Conservation (phyloP, 1,140 invertebrate species). For the Dendroctonus valens region DNA sequence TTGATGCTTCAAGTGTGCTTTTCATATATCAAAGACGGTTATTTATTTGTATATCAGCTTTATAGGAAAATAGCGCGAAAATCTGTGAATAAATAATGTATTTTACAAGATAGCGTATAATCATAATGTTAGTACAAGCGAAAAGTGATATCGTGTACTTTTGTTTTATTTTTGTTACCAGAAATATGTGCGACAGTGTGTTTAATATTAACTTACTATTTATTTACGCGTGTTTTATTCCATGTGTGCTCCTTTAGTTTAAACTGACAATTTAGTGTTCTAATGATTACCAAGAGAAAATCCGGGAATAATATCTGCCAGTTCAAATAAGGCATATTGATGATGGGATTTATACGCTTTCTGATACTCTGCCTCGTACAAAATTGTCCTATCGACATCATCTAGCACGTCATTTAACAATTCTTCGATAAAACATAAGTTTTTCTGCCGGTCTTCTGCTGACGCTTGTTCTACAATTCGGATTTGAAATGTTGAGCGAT, state of each 20-base stretch:
- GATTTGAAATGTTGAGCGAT: not conserved
- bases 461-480: not conserved
- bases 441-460: conserved; percentile 8
- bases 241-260: not conserved
- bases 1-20: too few relatives aligned
- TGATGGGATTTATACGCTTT: conserved; percentile 20
- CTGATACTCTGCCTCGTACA: conserved; percentile 17
- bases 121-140: conserved; percentile 23
- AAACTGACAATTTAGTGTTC: not conserved
- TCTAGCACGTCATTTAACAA: conserved; percentile 17
- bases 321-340: conserved; percentile 25
- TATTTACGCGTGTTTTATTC: not conserved
- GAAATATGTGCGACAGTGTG: conserved; percentile 6
- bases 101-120: conserved; percentile 7
- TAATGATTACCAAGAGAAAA: conserved; percentile 9
- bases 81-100: conserved; percentile 1
- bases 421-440: conserved; percentile 8
- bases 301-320: conserved; percentile 12
- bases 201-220: not conserved
- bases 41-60: too few relatives aligned
- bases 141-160: conserved; percentile 23
- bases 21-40: too few relatives aligned
- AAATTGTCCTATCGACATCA: conserved; percentile 22
- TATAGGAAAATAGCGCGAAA: too few relatives aligned
- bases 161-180: conserved; percentile 24